These are phyloP conservation scores for Galerucella calmariensis DNA, from an alignment of 2,888 invertebrate species.

Conservation along the genomic window DNA sequence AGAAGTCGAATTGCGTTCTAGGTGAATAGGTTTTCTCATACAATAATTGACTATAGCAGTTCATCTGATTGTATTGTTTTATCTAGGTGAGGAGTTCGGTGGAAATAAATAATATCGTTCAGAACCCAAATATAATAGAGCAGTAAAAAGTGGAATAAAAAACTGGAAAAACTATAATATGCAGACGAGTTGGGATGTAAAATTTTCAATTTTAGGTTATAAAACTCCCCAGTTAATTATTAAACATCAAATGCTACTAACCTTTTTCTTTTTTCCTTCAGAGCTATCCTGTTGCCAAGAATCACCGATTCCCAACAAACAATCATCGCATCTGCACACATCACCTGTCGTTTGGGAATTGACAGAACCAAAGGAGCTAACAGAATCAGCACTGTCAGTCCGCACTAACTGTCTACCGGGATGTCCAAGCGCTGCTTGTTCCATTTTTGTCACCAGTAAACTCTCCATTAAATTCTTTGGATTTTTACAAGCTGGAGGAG, in stretches of 20 bases:
- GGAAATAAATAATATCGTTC: too few relatives aligned
- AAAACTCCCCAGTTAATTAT: not conserved
- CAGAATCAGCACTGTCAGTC: constrained; percentile 82
- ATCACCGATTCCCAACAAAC: constrained; percentile 84
- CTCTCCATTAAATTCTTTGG: constrained; percentile 86
- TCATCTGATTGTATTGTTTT: not conserved
- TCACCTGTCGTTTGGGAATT: constrained; percentile 75
- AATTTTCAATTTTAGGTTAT: too few relatives aligned
- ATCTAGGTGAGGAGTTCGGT: too few relatives aligned
- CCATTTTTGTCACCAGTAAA: constrained; percentile 84
- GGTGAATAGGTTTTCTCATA: not conserved
- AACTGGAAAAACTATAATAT: too few relatives aligned
- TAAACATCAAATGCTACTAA: constrained; percentile 17
- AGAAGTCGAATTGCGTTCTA: not conserved
- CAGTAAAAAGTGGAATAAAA: too few relatives aligned
- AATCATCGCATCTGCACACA: constrained; percentile 86
- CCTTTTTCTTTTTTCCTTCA: constrained; percentile 67
- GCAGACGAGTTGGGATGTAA: too few relatives aligned
- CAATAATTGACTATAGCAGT: not conserved
- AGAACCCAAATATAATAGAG: too few relatives aligned
- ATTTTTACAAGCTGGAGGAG: constrained; percentile 60
- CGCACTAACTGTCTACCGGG: constrained; percentile 70
- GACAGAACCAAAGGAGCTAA: constrained; percentile 76
- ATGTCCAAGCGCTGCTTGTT: constrained; percentile 69
- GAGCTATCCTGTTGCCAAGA: constrained; percentile 71